Conservation (phyloP, 2,113 vertebrate species). For the Onychostruthus taczanowskii region DNA sequence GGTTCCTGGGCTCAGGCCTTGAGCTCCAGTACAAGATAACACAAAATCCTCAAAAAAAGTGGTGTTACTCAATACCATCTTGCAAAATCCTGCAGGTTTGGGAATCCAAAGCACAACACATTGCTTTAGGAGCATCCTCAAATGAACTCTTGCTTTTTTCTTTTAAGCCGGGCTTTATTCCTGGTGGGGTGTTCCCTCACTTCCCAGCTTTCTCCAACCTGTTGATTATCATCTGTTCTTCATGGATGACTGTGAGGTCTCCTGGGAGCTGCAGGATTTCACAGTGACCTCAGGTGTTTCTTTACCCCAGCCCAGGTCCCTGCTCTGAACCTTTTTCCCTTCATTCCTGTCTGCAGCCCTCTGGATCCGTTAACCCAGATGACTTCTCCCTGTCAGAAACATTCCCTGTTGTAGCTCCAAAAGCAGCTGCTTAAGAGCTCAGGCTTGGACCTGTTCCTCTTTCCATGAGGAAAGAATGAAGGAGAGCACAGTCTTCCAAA, state of each 20-base stretch:
- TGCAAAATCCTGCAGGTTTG: neutral
- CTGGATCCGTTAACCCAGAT: slow-evolving; percentile 41
- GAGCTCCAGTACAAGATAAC: neutral
- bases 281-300: neutral
- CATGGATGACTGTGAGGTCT: neutral
- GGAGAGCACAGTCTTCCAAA: neutral
- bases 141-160: neutral
- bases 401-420: neutral
- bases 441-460: slow-evolving; percentile 24
- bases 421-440: slow-evolving; percentile 41
- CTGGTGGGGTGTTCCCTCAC: neutral
- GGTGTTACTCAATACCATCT: neutral
- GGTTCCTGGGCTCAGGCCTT: neutral
- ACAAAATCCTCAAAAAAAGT: neutral
- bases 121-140: neutral
- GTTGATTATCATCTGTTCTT: neutral
- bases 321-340: neutral
- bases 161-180: neutral
- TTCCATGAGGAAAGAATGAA: slow-evolving; percentile 26
- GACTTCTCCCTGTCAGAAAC: slow-evolving; percentile 49
- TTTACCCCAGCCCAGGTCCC: slow-evolving; percentile 2
- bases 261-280: slow-evolving; percentile 10
- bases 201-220: neutral
- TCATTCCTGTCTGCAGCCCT: slow-evolving; percentile 26
- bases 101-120: neutral